phyloP scores from a whole-genome alignment of 2,797 vertebrate genomes.

The Phataginus tetradactyla region DNA sequence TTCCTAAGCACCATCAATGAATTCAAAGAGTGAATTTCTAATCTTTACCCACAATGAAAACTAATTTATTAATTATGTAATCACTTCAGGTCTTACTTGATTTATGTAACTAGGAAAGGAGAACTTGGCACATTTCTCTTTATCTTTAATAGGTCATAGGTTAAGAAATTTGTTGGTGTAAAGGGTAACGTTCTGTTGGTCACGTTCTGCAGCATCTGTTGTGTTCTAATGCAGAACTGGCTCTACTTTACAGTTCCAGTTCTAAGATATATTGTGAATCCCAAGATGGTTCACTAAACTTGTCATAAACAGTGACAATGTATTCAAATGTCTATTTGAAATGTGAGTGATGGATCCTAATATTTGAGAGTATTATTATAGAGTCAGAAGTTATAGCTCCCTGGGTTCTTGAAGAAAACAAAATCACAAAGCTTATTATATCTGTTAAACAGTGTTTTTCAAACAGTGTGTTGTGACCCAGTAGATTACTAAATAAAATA shows the following conservation, averaged over 20 bases:
- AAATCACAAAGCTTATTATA: background rate
- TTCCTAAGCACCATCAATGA: background rate
- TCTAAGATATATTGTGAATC: background rate
- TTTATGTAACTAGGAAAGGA: background rate
- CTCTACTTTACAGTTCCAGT: background rate
- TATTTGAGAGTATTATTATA: background rate
- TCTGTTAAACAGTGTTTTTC: background rate
- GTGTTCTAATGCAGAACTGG: background rate
- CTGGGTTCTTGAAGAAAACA: background rate
- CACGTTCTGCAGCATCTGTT: background rate
- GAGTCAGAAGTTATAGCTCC: background rate
- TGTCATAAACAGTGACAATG: background rate
- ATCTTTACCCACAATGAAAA: background rate
- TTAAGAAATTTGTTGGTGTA: background rate
- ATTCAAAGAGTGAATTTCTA: background rate
- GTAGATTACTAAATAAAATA: background rate
- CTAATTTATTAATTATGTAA: background rate
- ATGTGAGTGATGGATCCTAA: background rate
- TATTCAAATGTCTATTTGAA: background rate
- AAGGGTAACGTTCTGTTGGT: background rate
- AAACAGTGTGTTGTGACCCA: background rate
- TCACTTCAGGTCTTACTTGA: background rate
- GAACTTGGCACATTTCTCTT: background rate
- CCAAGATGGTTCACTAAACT: background rate
- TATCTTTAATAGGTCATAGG: background rate